Base-by-base conservation (phyloP, 2,888 invertebrate genomes). In the Megalurothrips usitatus region DNA sequence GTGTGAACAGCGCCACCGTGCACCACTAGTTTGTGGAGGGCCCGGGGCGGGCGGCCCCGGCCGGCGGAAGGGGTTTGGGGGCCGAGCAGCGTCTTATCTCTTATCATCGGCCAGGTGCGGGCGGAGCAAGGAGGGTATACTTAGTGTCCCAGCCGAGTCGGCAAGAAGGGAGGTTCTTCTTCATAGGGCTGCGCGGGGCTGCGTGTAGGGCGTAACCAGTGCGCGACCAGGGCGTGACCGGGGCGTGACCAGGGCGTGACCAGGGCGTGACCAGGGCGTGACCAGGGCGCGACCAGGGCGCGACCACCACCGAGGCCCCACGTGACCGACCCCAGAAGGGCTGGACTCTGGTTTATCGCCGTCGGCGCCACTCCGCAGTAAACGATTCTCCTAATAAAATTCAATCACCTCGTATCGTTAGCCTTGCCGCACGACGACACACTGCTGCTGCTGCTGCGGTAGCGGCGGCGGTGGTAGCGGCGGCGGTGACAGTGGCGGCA, bases 381-480 rank as follows among this genome's bases (percentile, higher is more conserved):
- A 75, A 75, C 68, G 68, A 75, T 26, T 26, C 26, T 26, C 68
- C 68, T 58, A 75, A 75, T 75, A 75, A 75, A 75, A 75, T 75
- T 75, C 68, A 75, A 75, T 75, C 68, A 75, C 68, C 68, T 75
- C 68, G 68, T 75, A 75, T 75, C 68, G 68, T 75, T 23, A 26
- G 68, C 68, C 23, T 68, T 19, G 68, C 26, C 23, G 68, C 68
- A 10, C 26, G 68, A 26, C 26, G 58, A 19, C 1, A 23, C 68
- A 11, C 23, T 19, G 68, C 11, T 68, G 26, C 23, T 12, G 12
- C 26, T 8, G 17, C 17, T 14, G 17, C 17, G 17, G 58, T 58
- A 2, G 58, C 14, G 17, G 58, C 14, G 14, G 58, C 14, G 14
- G 52, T n/a, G n/a, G 68, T 68, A n/a, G 68, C 23, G 68, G 68